Percentiles rank a stretch among this genome's conserved stretches.
Conservation (phyloP, 2,888 invertebrate genomes). For the Fragum fragum region DNA sequence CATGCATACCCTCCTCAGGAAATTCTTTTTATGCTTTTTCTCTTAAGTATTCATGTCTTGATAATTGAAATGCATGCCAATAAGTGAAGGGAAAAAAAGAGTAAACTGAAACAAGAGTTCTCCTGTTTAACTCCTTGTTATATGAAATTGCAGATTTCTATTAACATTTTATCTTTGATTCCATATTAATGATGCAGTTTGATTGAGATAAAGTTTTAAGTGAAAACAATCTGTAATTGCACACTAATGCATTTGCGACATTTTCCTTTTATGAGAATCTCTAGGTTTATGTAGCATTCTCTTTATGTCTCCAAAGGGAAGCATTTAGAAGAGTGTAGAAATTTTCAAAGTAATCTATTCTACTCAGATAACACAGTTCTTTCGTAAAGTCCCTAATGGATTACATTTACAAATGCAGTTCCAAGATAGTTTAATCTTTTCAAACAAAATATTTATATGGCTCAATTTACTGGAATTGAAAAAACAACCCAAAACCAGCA, state of each 20-base stretch:
- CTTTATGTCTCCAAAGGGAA: background rate
- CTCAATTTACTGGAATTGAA: too few relatives aligned
- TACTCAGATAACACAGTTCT: background rate
- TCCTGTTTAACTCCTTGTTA: too few relatives aligned
- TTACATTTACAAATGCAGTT: too few relatives aligned
- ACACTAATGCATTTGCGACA: slow-evolving; percentile 12
- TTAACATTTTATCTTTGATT: slow-evolving; percentile 1
- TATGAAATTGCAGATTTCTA: background rate
- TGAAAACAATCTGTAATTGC: slow-evolving; percentile 13
- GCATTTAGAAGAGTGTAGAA: background rate
- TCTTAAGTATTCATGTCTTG: too few relatives aligned
- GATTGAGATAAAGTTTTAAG: slow-evolving; percentile 18
- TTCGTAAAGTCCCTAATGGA: background rate
- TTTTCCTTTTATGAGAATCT: background rate
- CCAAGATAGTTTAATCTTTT: too few relatives aligned
- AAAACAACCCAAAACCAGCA: too few relatives aligned
- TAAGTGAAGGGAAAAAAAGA: too few relatives aligned
- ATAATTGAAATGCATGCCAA: too few relatives aligned
- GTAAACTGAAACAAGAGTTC: too few relatives aligned
- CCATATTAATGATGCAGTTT: background rate
- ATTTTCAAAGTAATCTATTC: slow-evolving; percentile 6
- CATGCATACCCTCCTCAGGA: too few relatives aligned
- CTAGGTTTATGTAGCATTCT: background rate
- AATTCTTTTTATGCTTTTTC: too few relatives aligned
- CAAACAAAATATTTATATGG: too few relatives aligned